Percentiles rank a stretch among this genome's conserved stretches.
phyloP scores from a whole-genome alignment of 2,113 vertebrate species.

The Gallinago undulata region DNA sequence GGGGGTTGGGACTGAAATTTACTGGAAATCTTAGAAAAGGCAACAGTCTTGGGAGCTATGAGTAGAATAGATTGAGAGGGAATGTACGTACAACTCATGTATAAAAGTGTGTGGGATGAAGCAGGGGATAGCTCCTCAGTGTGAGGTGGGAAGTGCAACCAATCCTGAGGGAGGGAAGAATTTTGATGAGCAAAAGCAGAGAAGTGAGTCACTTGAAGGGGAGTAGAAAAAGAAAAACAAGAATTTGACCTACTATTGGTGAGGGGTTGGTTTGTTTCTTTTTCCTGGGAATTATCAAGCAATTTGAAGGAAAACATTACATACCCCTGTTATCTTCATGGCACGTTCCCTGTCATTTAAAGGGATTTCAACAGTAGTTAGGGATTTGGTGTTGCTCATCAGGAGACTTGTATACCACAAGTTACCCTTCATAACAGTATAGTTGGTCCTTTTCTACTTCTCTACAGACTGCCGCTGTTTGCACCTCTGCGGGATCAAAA shows the following conservation, averaged over 20 bases:
- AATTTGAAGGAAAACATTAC: background rate
- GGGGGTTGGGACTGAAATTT: background rate
- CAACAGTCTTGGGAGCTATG: background rate
- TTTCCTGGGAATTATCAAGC: background rate
- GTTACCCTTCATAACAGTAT: background rate
- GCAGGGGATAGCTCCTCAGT: background rate
- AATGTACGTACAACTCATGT: accelerated
- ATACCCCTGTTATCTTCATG: background rate
- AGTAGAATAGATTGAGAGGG: background rate
- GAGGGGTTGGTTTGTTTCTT: background rate
- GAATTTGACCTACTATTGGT: background rate
- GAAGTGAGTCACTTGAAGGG: background rate
- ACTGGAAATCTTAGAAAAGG: background rate
- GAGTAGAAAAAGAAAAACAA: background rate
- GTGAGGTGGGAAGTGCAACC: background rate
- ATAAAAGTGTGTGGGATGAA: background rate
- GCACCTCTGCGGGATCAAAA: background rate
- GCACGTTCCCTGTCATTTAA: background rate
- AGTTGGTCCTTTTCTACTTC: background rate
- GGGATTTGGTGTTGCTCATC: background rate
- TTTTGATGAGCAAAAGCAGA: background rate
- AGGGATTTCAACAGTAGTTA: background rate
- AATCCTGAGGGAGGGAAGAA: background rate
- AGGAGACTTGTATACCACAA: background rate
- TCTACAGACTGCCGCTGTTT: background rate